phyloP scores from a whole-genome alignment of 1,140 invertebrate genomes.

The Drosophila insularis region DNA sequence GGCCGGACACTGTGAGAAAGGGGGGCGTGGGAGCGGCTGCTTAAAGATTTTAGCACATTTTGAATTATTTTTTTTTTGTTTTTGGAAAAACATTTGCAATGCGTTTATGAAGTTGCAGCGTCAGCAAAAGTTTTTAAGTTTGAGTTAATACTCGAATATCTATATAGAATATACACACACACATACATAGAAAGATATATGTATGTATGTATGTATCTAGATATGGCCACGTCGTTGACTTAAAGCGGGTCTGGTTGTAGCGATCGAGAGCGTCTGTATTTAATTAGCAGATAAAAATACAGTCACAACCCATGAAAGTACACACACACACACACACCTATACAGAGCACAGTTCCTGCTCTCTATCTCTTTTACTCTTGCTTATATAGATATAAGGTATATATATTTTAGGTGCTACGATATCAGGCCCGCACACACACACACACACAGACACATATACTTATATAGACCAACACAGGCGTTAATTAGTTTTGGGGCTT shows the following conservation, averaged over 20 bases:
- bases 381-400: neutral
- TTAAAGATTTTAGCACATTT: constrained; percentile 44
- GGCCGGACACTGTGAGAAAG: neutral
- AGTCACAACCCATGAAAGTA: constrained; percentile 61
- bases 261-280: constrained; percentile 77
- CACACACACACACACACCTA: constrained; percentile 33
- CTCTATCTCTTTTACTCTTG: constrained; percentile 36
- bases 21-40: neutral
- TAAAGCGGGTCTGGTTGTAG: constrained; percentile 28
- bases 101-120: constrained; percentile 17
- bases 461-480: constrained; percentile 48
- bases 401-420: neutral
- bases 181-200: neutral
- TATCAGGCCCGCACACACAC: constrained; percentile 14
- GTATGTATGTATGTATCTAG: constrained; percentile 23
- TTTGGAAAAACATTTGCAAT: constrained; percentile 7
- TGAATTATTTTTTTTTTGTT: too few relatives aligned
- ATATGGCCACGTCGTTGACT: constrained; percentile 76
- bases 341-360: constrained; percentile 11
- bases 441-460: constrained; percentile 10
- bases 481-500: constrained; percentile 80
- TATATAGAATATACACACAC: neutral
- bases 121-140: constrained; percentile 48
- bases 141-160: neutral
- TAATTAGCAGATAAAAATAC: constrained; percentile 81